Evolutionary conservation across 2,113 vertebrate species (phyloP), one percentile per base, ranked within the genome.

Genomic region (Xiphophorus couchianus): DNA sequence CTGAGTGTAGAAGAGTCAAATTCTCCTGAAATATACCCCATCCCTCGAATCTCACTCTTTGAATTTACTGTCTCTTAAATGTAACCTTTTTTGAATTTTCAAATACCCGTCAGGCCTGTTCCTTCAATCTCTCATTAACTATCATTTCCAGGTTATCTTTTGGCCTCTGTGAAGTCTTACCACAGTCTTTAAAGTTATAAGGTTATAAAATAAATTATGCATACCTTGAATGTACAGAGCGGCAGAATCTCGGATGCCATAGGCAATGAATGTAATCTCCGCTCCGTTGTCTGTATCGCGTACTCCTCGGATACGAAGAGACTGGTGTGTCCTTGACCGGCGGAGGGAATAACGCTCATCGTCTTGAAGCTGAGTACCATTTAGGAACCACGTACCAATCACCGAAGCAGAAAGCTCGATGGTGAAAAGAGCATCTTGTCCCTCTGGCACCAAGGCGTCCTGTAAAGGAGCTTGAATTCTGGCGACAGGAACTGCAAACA

Each of bases 191-290:
- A 10, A 58, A 11, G 25, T 25, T n/a, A 58, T n/a, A 58, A 58
- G n/a, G 51, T 58, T 3, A 58, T 13, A 15, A 15, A 37, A 27
- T n/a, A 12, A 73, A 2, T 30, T 15, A 6, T 44, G 66, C 76
- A 63, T 84, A 98, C 97, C 97, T 96, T 97, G 95, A 76, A 99
- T 96, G 0, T 95, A 95, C n/a, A 99, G 87, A 0, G 89, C 93
- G 0, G 97, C 97, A 0, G 95, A 96, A 88, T 97, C 95, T 42
- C 88, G 89, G 77, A 99, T 95, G 0, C 92, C 89, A 0, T 95
- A 94, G 0, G 96, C 96, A 85, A 95, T 92, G 3, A 99, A 99
- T 51, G 94, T 96, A 7, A 99, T 95, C 84, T 95, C 95, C 2
- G 95, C 89, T 39, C 96, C 96, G 0, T 92, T 96, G 76, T 98